Percentiles rank a stretch among this genome's conserved stretches.
phyloP scores from a whole-genome alignment of 2,797 vertebrate genomes.

The Lutjanus campechanus region DNA sequence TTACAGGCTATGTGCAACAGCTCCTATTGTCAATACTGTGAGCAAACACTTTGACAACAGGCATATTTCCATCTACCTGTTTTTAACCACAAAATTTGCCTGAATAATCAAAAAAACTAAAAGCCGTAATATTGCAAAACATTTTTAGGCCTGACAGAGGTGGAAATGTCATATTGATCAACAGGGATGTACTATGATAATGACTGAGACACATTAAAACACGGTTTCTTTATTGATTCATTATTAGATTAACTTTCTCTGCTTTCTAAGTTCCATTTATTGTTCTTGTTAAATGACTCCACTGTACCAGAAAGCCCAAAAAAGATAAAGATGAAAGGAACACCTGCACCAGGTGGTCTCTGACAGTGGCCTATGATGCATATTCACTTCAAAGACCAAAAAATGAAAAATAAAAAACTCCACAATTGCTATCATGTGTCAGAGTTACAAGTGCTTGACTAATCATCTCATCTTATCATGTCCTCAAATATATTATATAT shows the following conservation, averaged over 20 bases:
- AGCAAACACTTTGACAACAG: too few species aligned
- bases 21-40: too few species aligned
- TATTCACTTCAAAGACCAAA: background rate
- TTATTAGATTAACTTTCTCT: too few species aligned
- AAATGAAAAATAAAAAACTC: background rate
- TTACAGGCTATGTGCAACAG: too few species aligned
- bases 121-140: background rate
- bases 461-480: background rate
- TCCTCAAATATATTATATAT: background rate
- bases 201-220: too few species aligned
- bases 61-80: background rate
- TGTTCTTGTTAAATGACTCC: too few species aligned
- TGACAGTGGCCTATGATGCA: background rate
- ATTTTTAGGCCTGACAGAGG: background rate
- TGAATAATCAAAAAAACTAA: too few species aligned
- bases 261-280: too few species aligned
- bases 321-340: background rate
- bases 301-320: background rate
- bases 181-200: background rate
- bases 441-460: background rate
- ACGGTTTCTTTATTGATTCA: too few species aligned
- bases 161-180: background rate
- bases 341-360: background rate
- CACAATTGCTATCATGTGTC: background rate
- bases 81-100: background rate